A percentile compares a stretch with the other conserved stretches of the same genome.
phyloP scores from a whole-genome alignment of 2,888 invertebrate genomes.

The Hypolimnas misippus region DNA sequence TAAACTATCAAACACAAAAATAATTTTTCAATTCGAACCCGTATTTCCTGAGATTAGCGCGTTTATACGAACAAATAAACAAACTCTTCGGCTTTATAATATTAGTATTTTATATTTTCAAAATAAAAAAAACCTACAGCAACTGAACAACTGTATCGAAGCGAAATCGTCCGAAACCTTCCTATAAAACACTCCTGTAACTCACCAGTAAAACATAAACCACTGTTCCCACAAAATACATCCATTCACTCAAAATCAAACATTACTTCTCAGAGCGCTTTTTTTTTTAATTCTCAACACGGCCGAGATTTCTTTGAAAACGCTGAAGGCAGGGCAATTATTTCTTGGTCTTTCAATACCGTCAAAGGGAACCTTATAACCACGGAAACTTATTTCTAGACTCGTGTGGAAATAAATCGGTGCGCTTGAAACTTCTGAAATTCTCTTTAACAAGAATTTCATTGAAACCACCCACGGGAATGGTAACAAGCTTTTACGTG shows the following conservation, averaged over 20 bases:
- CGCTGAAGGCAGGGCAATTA: constrained; percentile 43
- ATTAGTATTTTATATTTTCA: no score
- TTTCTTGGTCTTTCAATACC: constrained; percentile 43
- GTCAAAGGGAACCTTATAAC: constrained; percentile 37
- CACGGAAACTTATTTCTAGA: constrained; percentile 8
- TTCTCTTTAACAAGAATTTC: constrained; percentile 1
- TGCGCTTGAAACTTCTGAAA: constrained; percentile 2
- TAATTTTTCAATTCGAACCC: no score
- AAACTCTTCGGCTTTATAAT: no score
- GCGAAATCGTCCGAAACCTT: no score
- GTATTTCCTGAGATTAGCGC: no score
- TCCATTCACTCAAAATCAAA: constrained; percentile 3
- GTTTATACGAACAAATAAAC: no score
- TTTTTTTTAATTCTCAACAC: constrained; percentile 21
- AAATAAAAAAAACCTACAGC: no score
- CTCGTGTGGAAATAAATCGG: constrained; percentile 4
- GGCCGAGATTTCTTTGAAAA: constrained; percentile 39
- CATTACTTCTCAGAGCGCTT: background rate
- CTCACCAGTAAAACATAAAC: background rate
- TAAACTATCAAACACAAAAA: no score
- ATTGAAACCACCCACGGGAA: background rate
- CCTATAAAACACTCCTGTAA: no score
- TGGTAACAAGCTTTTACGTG: background rate
- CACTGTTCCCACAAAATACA: background rate
- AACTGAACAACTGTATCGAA: no score